Base-by-base conservation (phyloP, 2,888 invertebrate species). In the Aleiodes alternator region DNA sequence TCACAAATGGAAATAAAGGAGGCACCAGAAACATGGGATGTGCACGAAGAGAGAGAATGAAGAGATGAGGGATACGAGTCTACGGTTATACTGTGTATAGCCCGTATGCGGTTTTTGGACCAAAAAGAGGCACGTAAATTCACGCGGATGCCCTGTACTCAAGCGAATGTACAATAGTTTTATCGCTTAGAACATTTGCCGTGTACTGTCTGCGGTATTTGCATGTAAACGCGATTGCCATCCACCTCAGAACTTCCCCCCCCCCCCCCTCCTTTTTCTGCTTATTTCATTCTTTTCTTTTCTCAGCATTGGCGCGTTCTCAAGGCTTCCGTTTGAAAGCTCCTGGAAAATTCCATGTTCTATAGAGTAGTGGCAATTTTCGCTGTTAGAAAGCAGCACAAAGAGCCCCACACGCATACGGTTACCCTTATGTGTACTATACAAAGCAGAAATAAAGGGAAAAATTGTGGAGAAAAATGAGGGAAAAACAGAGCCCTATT, bases 171-270 rank as follows among this genome's bases (percentile, higher is more conserved):
- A 85, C 86, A 83, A 83, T 84, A 86, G 85, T 86, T 87, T 87
- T 86, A 86, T 87, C 86, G 86, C 82, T 82, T 73, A 83, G 86
- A 86, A 86, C 87, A 85, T 87, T 87, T 87, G 87, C 86, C 84
- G 77, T 81, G 61, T 76, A 70, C 71, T 68, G 55, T 78, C 51
- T 68, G 50, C 72, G 75, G 79, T 81, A 87, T 87, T 87, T 87
- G 84, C 87, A 87, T 87, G 85, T 82, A 86, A 87, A 87, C 86
- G 83, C 83, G 84, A 86, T 85, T 83, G 79, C 76, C 78, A 80
- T 80, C 79, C 80, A 77, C 80, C 80, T 78, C 29, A 4, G 50
- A 31, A 14, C 43, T 50, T 31, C 48, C n/a, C 29, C 14, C 34
- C 14, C 43, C 48, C 77, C 75, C 74, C 29, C 12, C 43, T 23